Evolutionary conservation across 2,888 invertebrate genomes (phyloP), one percentile per base, ranked within the genome.

Genomic region (Biston stratarius): DNA sequence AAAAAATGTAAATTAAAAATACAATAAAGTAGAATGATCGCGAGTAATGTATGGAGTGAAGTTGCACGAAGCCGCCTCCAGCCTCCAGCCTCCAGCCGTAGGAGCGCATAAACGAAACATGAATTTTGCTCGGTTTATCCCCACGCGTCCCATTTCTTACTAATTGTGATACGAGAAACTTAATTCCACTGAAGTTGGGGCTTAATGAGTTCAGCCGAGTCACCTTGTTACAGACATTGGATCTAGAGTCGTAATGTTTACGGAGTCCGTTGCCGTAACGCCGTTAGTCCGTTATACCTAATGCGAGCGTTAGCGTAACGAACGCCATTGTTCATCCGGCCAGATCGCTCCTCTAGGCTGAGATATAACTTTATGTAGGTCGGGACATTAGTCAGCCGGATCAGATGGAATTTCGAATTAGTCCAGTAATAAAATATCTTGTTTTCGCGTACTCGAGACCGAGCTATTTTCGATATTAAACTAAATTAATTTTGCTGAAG

Each of bases 211-310:
- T 48, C 48, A 33, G 38, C 44, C 5, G 34, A 45, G 42, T 61
- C 61, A 53, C 52, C 61, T 53, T 15, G 52, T 53, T 52, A 51
- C 52, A 38, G 44, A 42, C 44, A 44, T 53, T 15, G 52, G 52
- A 44, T 52, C 52, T 52, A 42, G 7, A 15, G 24, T 8, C 51
- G 44, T 52, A 56, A 52, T 34, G 52, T 62, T 51, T 53, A 57
- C 40, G 52, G 51, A 55, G 53, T 47, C 62, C 55, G 55, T 59
- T 59, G 38, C 14, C 38, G 52, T 53, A 67, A 44, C 53, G 48
- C 52, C 52, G 52, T 15, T 53, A 53, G n/a, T 53, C 38, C 52
- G 52, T 63, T 55, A 62, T 45, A 45, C 44, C 40, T 55, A 60
- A 59, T 56, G 55, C 51, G 56, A 60, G 51, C 45, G 49, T 48